A percentile compares a stretch with the other conserved stretches of the same genome.
Evolutionary conservation across 2,888 invertebrate genomes (phyloP).

Genomic region (Acronicta psi): DNA sequence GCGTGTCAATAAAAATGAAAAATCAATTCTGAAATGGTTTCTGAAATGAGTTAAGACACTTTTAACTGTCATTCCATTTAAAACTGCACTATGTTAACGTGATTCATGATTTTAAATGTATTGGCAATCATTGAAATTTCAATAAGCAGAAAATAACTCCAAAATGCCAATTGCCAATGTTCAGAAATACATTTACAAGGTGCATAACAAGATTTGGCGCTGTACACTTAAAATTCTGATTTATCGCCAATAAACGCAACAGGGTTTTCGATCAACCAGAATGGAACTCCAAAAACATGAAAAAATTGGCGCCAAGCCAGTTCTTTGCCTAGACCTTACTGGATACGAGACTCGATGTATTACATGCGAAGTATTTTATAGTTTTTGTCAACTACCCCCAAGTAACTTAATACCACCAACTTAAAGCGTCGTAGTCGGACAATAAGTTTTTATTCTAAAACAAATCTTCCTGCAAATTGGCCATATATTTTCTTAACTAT

Average conservation of each 20-base stretch:
- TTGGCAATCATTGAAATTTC: constrained; percentile 7
- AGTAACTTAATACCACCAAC: constrained; percentile 73
- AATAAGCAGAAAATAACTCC: constrained; percentile 10
- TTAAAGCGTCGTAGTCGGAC: constrained; percentile 61
- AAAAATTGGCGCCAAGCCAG: constrained; percentile 78
- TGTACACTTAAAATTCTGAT: constrained; percentile 33
- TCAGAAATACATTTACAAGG: constrained; percentile 27
- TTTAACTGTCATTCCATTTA: not conserved
- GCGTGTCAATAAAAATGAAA: too few species aligned
- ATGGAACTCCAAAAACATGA: constrained; percentile 68
- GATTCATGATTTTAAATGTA: not conserved
- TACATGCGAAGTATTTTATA: constrained; percentile 73
- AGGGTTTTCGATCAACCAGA: constrained; percentile 58
- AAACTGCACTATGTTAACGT: not conserved
- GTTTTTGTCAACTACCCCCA: constrained; percentile 66
- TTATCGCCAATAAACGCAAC: constrained; percentile 58
- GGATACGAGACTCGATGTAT: constrained; percentile 70
- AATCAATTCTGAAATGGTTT: too few species aligned
- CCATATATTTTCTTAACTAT: constrained; percentile 63
- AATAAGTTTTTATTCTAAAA: constrained; percentile 71
- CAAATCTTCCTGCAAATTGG: constrained; percentile 68
- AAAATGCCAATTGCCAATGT: constrained; percentile 18
- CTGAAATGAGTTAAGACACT: too few species aligned
- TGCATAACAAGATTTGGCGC: constrained; percentile 30
- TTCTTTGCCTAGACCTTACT: constrained; percentile 55